Percentiles rank a stretch among this genome's conserved stretches.
Conservation (phyloP, 2,888 invertebrate genomes). For the Meta bourneti region DNA sequence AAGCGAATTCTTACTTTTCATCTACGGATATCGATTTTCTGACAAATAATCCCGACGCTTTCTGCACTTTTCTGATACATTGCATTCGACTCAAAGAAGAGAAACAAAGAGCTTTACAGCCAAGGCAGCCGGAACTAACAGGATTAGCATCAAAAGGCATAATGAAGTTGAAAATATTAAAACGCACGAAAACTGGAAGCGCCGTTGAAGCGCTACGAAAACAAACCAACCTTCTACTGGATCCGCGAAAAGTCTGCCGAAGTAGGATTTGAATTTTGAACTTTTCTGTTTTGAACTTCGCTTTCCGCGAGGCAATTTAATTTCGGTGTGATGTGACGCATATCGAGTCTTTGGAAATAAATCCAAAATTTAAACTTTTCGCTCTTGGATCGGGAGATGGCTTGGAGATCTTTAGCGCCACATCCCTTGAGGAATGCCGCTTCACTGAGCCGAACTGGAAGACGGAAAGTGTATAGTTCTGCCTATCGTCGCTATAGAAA, state of each 20-base stretch:
- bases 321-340: conserved; percentile 37
- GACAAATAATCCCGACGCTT: too few species aligned
- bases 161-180: background rate
- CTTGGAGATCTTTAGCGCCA: too few species aligned
- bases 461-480: too few species aligned
- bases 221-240: background rate
- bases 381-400: background rate
- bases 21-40: too few species aligned
- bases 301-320: conserved; percentile 33
- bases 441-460: too few species aligned
- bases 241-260: background rate
- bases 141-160: background rate
- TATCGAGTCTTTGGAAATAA: conserved; percentile 14
- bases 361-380: conserved; percentile 40
- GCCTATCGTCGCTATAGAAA: too few species aligned
- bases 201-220: background rate
- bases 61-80: too few species aligned
- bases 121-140: background rate
- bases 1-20: too few species aligned
- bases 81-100: too few species aligned
- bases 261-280: background rate
- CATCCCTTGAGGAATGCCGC: too few species aligned
- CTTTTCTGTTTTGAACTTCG: background rate
- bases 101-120: background rate
- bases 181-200: background rate